phyloP scores from a whole-genome alignment of 2,113 vertebrate species.

The Hydropotes inermis region DNA sequence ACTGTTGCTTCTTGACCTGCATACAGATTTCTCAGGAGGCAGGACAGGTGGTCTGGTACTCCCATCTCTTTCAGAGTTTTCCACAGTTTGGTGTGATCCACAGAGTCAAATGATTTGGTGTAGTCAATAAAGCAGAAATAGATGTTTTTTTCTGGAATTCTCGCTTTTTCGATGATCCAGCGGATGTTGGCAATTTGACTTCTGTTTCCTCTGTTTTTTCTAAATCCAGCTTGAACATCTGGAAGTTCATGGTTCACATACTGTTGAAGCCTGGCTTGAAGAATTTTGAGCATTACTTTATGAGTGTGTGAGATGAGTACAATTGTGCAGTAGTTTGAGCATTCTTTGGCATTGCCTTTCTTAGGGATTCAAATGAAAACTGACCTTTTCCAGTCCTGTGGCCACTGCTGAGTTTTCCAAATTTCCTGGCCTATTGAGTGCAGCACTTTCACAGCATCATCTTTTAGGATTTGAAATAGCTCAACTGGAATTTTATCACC shows the following conservation, averaged over 20 bases:
- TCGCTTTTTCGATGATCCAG: not conserved
- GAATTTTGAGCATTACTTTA: not conserved
- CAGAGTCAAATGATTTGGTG: not conserved
- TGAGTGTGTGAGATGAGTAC: not conserved
- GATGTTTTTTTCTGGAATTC: not conserved
- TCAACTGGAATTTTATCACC: not conserved
- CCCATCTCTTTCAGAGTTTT: not conserved
- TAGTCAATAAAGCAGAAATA: not conserved
- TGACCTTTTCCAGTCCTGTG: not conserved
- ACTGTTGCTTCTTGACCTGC: not conserved
- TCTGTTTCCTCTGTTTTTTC: not conserved
- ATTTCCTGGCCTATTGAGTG: not conserved
- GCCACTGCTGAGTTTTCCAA: not conserved
- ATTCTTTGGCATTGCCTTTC: not conserved
- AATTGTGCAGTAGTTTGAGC: not conserved
- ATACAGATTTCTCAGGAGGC: not conserved
- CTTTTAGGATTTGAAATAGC: not conserved
- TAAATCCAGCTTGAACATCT: not conserved
- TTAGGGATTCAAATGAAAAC: not conserved
- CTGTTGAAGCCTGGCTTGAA: not conserved
- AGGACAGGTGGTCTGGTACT: not conserved
- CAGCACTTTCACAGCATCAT: not conserved
- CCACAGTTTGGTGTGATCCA: not conserved
- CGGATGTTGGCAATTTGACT: not conserved
- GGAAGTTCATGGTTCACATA: not conserved